Conservation (phyloP, 1,140 invertebrate species). For the Argopecten irradians region DNA sequence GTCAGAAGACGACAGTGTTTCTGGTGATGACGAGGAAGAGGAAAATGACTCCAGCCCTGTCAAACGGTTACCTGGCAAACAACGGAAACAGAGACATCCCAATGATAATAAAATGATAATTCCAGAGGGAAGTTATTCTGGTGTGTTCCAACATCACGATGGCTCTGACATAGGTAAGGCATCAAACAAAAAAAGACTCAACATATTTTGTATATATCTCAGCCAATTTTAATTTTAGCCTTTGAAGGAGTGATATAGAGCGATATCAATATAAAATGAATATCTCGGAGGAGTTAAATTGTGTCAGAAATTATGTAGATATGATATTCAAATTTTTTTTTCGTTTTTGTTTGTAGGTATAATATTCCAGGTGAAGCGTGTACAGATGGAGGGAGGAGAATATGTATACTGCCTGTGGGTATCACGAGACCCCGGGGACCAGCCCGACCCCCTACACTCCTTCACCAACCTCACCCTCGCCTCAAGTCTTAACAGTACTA, state of each 20-base stretch:
- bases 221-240: too few relatives aligned
- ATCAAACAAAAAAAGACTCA: too few relatives aligned
- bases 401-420: slow-evolving; percentile 79
- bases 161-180: slow-evolving; percentile 64
- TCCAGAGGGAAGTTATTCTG: slow-evolving; percentile 69
- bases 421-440: slow-evolving; percentile 78
- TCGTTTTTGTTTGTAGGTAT: slow-evolving; percentile 74
- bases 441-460: slow-evolving; percentile 67
- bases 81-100: neutral
- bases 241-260: too few relatives aligned
- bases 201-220: too few relatives aligned
- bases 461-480: slow-evolving; percentile 76
- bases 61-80: neutral
- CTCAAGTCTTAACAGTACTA: slow-evolving; percentile 76
- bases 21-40: neutral
- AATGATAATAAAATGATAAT: slow-evolving; percentile 38
- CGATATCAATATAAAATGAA: neutral
- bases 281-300: neutral
- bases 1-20: neutral
- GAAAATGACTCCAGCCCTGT: neutral
- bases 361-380: slow-evolving; percentile 75
- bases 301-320: neutral
- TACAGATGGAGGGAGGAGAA: slow-evolving; percentile 74
- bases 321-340: neutral
- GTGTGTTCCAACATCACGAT: slow-evolving; percentile 67